A percentile compares a stretch with the other conserved stretches of the same genome.
These are phyloP conservation scores for Bellardia pandia DNA, from an alignment of 2,888 invertebrate genomes.

Conservation along the genomic window DNA sequence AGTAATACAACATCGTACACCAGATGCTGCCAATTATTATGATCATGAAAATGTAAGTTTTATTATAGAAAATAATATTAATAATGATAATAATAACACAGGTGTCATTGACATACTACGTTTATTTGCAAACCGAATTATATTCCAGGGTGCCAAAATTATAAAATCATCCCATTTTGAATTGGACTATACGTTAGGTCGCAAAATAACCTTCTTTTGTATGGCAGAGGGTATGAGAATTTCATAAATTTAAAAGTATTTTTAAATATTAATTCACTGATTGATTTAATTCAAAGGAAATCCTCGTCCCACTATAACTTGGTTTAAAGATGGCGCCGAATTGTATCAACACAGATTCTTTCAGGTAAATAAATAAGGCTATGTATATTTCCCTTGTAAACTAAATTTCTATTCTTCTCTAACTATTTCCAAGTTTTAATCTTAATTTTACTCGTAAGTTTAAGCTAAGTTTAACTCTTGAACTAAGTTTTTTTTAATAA, in stretches of 20 bases:
- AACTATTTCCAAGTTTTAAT: background rate
- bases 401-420: too few species aligned
- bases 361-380: conserved; percentile 86
- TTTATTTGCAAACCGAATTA: background rate
- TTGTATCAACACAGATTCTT: conserved; percentile 94
- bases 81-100: background rate
- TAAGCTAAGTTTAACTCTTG: too few species aligned
- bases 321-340: conserved; percentile 98
- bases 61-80: background rate
- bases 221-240: conserved; percentile 90
- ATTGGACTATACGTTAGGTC: conserved; percentile 95
- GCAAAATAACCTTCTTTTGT: conserved; percentile 96
- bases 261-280: background rate
- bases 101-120: background rate
- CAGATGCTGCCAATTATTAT: conserved; percentile 95
- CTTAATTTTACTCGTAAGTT: too few species aligned
- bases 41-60: conserved; percentile 92
- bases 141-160: conserved; percentile 91
- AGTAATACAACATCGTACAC: conserved; percentile 89
- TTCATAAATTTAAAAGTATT: background rate
- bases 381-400: too few species aligned
- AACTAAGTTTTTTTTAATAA: too few species aligned
- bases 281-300: conserved; percentile 80
- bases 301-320: conserved; percentile 95
- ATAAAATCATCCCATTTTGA: conserved; percentile 95